Conservation (phyloP, 1,140 invertebrate genomes). For the Meteorus sp. region DNA sequence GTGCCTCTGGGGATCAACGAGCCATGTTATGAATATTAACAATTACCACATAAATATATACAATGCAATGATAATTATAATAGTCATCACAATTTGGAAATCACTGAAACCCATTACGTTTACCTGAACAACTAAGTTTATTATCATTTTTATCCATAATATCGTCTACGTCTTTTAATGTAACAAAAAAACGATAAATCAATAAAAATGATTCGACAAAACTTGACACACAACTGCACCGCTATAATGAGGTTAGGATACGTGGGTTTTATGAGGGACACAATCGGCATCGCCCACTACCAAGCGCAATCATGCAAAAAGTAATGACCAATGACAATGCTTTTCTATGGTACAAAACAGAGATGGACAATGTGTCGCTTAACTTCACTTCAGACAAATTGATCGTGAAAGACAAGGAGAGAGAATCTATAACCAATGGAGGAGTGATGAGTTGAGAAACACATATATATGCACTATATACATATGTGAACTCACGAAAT, state of each 20-base stretch:
- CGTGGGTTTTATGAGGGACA: neutral
- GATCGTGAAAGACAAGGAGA: too few species aligned
- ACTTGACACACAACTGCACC: conserved; percentile 25
- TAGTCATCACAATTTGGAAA: too few species aligned
- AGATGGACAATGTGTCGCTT: too few species aligned
- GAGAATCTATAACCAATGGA: too few species aligned
- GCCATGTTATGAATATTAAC: conserved; percentile 11
- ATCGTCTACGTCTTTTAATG: neutral
- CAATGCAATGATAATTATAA: too few species aligned
- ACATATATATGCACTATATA: too few species aligned
- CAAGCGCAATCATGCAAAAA: conserved; percentile 15
- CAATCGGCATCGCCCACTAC: neutral
- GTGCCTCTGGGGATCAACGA: conserved; percentile 70
- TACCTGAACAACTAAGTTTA: conserved; percentile 59
- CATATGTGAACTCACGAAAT: too few species aligned
- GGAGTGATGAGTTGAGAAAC: too few species aligned
- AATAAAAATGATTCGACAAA: conserved; percentile 32
- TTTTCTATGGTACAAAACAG: too few species aligned
- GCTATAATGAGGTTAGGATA: conserved; percentile 30
- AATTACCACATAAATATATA: too few species aligned
- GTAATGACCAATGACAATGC: neutral
- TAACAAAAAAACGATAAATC: conserved; percentile 25
- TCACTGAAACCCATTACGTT: too few species aligned
- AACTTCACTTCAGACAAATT: too few species aligned
- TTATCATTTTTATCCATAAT: conserved; percentile 58